Conservation (phyloP, 2,797 vertebrate species). For the Atherinosoma microstoma region DNA sequence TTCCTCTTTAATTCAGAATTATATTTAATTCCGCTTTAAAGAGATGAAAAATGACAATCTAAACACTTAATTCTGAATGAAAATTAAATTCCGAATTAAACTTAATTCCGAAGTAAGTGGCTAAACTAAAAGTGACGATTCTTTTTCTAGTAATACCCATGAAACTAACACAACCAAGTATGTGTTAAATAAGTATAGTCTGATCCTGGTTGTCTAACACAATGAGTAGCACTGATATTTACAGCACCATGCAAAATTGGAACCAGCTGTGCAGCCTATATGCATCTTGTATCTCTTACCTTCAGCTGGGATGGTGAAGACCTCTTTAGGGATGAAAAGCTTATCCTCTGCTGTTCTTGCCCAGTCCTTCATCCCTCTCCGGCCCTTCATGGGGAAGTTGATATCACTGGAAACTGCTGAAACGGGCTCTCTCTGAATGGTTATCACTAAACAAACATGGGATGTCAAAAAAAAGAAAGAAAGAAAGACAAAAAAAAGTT, state of each 20-base stretch:
- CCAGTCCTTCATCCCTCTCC: conserved; percentile 99
- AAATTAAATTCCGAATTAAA: no score
- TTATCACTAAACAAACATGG: conserved; percentile 87
- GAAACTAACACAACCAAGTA: neutral
- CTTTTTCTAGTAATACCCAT: neutral
- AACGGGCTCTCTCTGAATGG: conserved; percentile 95
- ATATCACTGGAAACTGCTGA: conserved; percentile 97
- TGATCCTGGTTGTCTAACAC: neutral
- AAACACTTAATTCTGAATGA: no score
- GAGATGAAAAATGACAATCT: no score
- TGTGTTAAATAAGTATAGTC: neutral
- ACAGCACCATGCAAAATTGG: neutral
- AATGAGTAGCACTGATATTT: neutral
- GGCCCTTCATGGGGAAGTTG: conserved; percentile 97
- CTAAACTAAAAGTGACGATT: no score
- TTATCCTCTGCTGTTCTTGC: conserved; percentile 96
- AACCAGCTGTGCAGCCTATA: neutral
- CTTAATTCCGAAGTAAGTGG: no score
- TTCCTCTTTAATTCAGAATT: no score
- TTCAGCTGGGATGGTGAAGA: conserved; percentile 90
- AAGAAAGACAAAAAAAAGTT: neutral
- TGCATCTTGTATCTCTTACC: conserved; percentile 74
- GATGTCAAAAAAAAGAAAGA: conserved; percentile 10
- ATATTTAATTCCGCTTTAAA: no score
- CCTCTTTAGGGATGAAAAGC: conserved; percentile 96